Percentiles rank a stretch among this genome's conserved stretches.
Conservation (phyloP, 2,888 invertebrate species). For the Pemphredon lugubris region DNA sequence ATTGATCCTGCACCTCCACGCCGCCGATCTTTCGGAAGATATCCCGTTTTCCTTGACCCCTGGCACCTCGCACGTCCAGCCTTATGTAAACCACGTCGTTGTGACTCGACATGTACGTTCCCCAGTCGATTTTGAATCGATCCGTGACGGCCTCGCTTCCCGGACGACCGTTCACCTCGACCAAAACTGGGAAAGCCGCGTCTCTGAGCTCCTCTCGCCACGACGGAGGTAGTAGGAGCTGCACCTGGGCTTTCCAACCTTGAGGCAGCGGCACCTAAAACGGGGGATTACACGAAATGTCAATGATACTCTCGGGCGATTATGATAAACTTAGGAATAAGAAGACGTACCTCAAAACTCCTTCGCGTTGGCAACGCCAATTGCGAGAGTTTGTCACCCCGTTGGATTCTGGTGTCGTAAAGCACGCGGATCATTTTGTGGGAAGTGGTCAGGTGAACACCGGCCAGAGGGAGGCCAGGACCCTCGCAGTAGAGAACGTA, state of each 20-base stretch:
- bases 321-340: not conserved
- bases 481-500: constrained; percentile 95
- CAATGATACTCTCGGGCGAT: too few relatives aligned
- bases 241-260: constrained; percentile 93
- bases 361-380: constrained; percentile 91
- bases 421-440: constrained; percentile 90
- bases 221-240: constrained; percentile 92
- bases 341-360: constrained; percentile 87
- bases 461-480: constrained; percentile 94
- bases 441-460: constrained; percentile 88
- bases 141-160: constrained; percentile 95
- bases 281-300: too few relatives aligned
- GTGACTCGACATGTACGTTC: constrained; percentile 95
- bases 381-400: constrained; percentile 87
- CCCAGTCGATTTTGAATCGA: constrained; percentile 93
- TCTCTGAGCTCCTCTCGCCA: constrained; percentile 93
- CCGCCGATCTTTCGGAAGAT: constrained; percentile 93
- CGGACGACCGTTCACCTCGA: constrained; percentile 96
- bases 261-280: constrained; percentile 87
- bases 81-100: constrained; percentile 95
- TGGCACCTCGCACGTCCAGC: constrained; percentile 94
- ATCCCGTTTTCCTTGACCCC: constrained; percentile 89
- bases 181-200: constrained; percentile 93
- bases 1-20: constrained; percentile 95
- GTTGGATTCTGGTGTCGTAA: constrained; percentile 86